phyloP scores from a whole-genome alignment of 2,888 invertebrate species.

The Brenthis daphne region DNA sequence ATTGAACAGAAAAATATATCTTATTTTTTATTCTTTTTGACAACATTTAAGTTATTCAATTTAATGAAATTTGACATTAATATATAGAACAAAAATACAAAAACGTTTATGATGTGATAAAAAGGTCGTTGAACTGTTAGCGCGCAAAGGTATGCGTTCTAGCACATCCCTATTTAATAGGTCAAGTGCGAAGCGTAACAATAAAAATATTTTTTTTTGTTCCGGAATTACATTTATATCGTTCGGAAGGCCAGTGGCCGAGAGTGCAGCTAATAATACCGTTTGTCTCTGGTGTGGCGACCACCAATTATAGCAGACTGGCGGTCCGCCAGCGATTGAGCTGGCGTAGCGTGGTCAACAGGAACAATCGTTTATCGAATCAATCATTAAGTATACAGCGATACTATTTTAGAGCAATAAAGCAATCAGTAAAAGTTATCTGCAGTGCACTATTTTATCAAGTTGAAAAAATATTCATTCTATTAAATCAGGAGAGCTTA shows the following conservation, averaged over 20 bases:
- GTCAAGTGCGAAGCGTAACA: slow-evolving; percentile 73
- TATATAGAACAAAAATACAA: background rate
- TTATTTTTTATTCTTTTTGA: background rate
- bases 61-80: background rate
- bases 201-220: slow-evolving; percentile 56
- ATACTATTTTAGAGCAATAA: slow-evolving; percentile 26
- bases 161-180: slow-evolving; percentile 64
- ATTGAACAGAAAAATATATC: background rate
- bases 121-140: slow-evolving; percentile 54
- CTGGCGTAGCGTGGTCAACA: slow-evolving; percentile 62
- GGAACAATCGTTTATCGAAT: slow-evolving; percentile 71
- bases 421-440: slow-evolving; percentile 17
- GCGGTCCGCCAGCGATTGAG: slow-evolving; percentile 85
- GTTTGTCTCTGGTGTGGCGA: slow-evolving; percentile 83
- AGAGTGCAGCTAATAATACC: slow-evolving; percentile 86
- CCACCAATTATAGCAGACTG: slow-evolving; percentile 95
- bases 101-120: slow-evolving; percentile 30
- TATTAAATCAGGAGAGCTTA: too few relatives aligned
- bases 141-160: slow-evolving; percentile 43
- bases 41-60: background rate
- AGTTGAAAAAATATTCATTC: background rate
- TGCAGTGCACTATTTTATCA: background rate
- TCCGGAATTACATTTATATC: slow-evolving; percentile 55
- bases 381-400: slow-evolving; percentile 54
- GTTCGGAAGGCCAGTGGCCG: slow-evolving; percentile 75